Evolutionary conservation across 2,797 vertebrate species (phyloP), one percentile per base, ranked within the genome.

Genomic region (Epinephelus malabaricus): DNA sequence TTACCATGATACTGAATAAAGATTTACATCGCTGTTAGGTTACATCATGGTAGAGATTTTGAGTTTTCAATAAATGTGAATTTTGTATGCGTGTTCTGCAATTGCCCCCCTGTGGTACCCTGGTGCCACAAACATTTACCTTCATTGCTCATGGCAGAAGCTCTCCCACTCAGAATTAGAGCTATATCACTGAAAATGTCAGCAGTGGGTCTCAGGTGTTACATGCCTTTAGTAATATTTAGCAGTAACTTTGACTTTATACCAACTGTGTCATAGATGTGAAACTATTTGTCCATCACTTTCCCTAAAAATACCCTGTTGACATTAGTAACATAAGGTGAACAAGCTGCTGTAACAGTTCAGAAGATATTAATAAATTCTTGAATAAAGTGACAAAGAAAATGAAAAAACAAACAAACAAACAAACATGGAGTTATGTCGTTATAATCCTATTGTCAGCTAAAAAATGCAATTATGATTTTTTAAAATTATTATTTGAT

Each of bases 291-390:
- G 17, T 63, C 30, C 1, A 17, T 6, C 30, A 59, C 6, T 14
- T 58, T 64, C 5, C 18, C 4, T 23, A 6, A 6, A 71, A 46
- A 64, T 62, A 50, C 10, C 8, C 18, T n/a, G 15, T 27, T 4
- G 34, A 62, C 62, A 73, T 69, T 13, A n/a, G 1, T 27, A 21
- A 53, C 46, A 69, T 64, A 67, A 34, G 54, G 34, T 34, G 55
- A 47, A 60, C 25, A 30, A 23, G 61, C 56, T 49, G 17, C 54
- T 65, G 7, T 64, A 27, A 69, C 13, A 18, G 23, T 25, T 40
- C 47, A 27, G 30, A 43, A 13, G 40, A 43, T 43, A 43, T 43
- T 43, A 11, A 43, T 34, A 34, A 34, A 34, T 34, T 34, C 34
- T 34, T 34, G 34, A 34, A 34, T 34, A 34, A 34, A 34, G 34